phyloP scores from a whole-genome alignment of 2,113 vertebrate species.

The Chaenocephalus aceratus region DNA sequence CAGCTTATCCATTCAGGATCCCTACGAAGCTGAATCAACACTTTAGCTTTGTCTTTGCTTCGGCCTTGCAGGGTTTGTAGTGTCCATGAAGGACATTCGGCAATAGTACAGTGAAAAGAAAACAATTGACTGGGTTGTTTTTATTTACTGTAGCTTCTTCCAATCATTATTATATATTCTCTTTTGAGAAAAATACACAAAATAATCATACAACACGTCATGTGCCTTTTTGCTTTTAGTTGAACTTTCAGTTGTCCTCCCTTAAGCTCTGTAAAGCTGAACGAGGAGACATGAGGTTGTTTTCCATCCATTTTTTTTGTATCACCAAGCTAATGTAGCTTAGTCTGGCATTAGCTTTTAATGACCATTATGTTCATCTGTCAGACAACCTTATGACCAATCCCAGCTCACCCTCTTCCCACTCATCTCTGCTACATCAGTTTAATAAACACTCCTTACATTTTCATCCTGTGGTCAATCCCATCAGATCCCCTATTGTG shows the following conservation, averaged over 20 bases:
- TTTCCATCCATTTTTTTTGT: slow-evolving; percentile 20
- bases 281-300: slow-evolving; percentile 38
- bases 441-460: slow-evolving; percentile 78
- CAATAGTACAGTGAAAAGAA: slow-evolving; percentile 4
- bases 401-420: slow-evolving; percentile 15
- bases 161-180: neutral
- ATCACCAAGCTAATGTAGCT: slow-evolving; percentile 31
- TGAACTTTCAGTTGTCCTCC: slow-evolving; percentile 17
- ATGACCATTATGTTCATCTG: slow-evolving; percentile 53
- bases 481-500: slow-evolving; percentile 78
- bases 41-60: slow-evolving; percentile 70
- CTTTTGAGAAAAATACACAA: neutral
- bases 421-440: slow-evolving; percentile 56
- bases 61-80: slow-evolving; percentile 53
- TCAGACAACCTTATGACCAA: slow-evolving; percentile 39
- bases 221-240: slow-evolving; percentile 31
- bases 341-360: slow-evolving; percentile 55
- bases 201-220: neutral
- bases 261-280: slow-evolving; percentile 28
- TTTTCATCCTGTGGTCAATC: slow-evolving; percentile 80
- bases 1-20: slow-evolving; percentile 73
- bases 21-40: slow-evolving; percentile 77
- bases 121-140: neutral
- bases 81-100: slow-evolving; percentile 46
- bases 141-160: neutral